Evolutionary conservation across 2,113 vertebrate species (phyloP).

Genomic region (Strix aluco): DNA sequence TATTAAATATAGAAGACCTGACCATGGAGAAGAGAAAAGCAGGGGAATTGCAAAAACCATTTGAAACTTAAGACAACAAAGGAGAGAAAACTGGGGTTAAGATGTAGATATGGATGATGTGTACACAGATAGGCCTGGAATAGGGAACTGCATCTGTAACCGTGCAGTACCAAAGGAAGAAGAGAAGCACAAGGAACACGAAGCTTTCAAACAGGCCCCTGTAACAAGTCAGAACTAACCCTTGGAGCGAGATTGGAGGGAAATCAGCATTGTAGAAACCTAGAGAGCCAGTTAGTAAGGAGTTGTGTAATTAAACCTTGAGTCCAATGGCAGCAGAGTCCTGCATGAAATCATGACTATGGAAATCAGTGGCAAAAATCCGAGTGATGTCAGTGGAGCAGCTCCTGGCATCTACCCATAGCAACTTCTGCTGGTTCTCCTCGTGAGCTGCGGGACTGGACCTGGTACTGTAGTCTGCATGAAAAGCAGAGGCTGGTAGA

Average conservation of each 20-base stretch:
- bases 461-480: background rate
- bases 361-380: conserved; percentile 30
- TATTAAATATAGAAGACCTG: background rate
- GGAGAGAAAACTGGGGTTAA: background rate
- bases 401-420: background rate
- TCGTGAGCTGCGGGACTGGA: background rate
- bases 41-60: background rate
- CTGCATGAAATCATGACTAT: background rate
- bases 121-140: background rate
- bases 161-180: background rate
- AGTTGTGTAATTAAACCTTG: background rate
- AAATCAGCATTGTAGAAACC: background rate
- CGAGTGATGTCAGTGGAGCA: background rate
- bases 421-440: background rate
- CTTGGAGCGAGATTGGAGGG: background rate
- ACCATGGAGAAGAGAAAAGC: background rate
- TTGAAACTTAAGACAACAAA: background rate
- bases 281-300: background rate
- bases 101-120: background rate
- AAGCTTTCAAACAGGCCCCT: background rate
- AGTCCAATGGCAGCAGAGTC: conserved; percentile 8
- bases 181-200: background rate
- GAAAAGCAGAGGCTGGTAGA: background rate
- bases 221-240: conserved; percentile 18
- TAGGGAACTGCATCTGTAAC: background rate